Percentiles rank a stretch among this genome's conserved stretches.
Evolutionary conservation across 2,888 invertebrate species (phyloP).

Genomic region (Conomelus anceps): DNA sequence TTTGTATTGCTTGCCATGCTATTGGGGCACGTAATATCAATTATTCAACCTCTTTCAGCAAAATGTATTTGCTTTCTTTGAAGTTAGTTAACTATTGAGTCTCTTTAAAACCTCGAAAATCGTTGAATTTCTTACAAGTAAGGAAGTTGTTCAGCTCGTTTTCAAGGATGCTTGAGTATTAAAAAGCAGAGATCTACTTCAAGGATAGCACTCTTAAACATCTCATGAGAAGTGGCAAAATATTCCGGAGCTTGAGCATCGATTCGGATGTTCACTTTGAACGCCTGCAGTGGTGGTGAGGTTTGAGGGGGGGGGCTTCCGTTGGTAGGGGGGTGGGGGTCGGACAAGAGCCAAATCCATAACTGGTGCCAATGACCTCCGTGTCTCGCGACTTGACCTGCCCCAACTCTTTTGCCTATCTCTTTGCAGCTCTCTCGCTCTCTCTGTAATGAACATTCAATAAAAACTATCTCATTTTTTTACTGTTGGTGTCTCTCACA

Average conservation of each 20-base stretch:
- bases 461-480: too few species aligned
- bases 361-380: neutral
- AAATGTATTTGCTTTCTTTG: neutral
- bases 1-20: neutral
- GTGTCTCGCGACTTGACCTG: slow-evolving; percentile 29
- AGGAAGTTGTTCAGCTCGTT: neutral
- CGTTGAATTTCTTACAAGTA: too few species aligned
- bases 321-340: neutral
- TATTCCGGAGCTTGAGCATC: neutral
- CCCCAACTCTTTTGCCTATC: slow-evolving; percentile 21
- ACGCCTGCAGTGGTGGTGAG: neutral
- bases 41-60: neutral
- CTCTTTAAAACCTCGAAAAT: too few species aligned
- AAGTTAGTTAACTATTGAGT: neutral
- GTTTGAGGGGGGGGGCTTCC: neutral
- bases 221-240: neutral
- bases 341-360: slow-evolving; percentile 8
- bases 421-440: slow-evolving; percentile 1
- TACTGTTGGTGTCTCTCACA: too few species aligned
- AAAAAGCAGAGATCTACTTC: neutral
- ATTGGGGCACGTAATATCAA: neutral
- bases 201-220: neutral
- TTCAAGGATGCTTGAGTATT: neutral
- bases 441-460: neutral
- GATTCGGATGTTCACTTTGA: neutral